These are phyloP conservation scores for Xenentodon cancila DNA, from an alignment of 2,797 vertebrate genomes.

Conservation along the genomic window DNA sequence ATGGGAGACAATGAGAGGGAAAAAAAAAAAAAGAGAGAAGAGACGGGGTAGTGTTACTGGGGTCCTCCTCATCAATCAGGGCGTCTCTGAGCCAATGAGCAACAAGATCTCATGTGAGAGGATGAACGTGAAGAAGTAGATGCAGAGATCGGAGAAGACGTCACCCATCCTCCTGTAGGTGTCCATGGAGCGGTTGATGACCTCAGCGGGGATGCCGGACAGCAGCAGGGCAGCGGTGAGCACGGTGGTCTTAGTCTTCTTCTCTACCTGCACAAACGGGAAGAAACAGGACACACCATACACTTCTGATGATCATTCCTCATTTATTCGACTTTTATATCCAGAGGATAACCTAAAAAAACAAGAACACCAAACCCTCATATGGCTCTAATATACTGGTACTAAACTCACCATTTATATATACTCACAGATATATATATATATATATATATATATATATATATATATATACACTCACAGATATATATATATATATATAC, in stretches of 20 bases:
- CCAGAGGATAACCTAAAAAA: too few species aligned
- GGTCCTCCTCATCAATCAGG: constrained; percentile 31
- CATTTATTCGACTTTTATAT: too few species aligned
- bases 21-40: background rate
- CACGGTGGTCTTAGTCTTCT: constrained; percentile 92
- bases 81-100: constrained; percentile 83
- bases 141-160: constrained; percentile 95
- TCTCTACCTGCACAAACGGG: constrained; percentile 86
- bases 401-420: too few species aligned
- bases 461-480: too few species aligned
- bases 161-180: constrained; percentile 98
- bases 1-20: constrained; percentile 15
- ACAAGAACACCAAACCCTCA: too few species aligned
- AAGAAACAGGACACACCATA: background rate
- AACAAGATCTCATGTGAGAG: constrained; percentile 89
- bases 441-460: too few species aligned
- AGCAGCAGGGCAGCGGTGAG: constrained; percentile 92
- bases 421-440: too few species aligned
- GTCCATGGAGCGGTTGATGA: constrained; percentile 96
- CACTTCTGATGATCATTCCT: background rate
- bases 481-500: too few species aligned
- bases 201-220: constrained; percentile 95
- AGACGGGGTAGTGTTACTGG: background rate
- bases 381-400: too few species aligned
- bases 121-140: constrained; percentile 98